These are phyloP conservation scores for Arnoldichthys spilopterus DNA, from an alignment of 2,797 vertebrate genomes.

Conservation along the genomic window DNA sequence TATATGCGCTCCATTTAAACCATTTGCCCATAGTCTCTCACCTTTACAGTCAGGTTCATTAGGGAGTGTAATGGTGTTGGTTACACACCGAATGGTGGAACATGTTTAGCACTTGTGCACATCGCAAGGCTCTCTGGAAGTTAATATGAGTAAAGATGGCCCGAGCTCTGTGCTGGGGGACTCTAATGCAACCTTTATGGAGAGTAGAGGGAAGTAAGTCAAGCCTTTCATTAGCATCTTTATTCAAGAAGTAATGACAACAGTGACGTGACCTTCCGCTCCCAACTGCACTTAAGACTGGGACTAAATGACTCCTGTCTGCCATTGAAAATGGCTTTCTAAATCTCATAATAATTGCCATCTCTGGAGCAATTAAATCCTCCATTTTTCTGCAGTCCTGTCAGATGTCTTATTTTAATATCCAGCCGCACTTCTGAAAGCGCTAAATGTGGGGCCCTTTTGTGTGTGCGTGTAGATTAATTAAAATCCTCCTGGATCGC, in stretches of 20 bases:
- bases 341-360: constrained; percentile 78
- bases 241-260: constrained; percentile 72
- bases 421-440: constrained; percentile 63
- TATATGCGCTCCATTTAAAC: constrained; percentile 37
- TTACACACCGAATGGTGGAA: constrained; percentile 34
- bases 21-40: constrained; percentile 38
- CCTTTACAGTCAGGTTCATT: constrained; percentile 41
- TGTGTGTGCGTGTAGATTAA: constrained; percentile 71
- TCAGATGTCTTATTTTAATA: constrained; percentile 75
- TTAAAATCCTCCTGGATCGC: constrained; percentile 79
- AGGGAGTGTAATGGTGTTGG: constrained; percentile 50
- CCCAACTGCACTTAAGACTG: constrained; percentile 69
- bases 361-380: constrained; percentile 81
- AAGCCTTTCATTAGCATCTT: constrained; percentile 78
- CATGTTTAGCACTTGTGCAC: constrained; percentile 49
- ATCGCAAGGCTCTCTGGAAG: constrained; percentile 29
- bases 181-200: constrained; percentile 64
- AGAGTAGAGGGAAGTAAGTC: constrained; percentile 64
- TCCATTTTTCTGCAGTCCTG: constrained; percentile 72
- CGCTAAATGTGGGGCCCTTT: constrained; percentile 66
- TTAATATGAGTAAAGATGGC: constrained; percentile 60
- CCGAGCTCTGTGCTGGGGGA: constrained; percentile 46
- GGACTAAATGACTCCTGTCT: constrained; percentile 71
- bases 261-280: constrained; percentile 72
- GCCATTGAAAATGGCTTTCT: constrained; percentile 73